Conservation (phyloP, 2,888 invertebrate genomes). For the Oscheius onirici region DNA sequence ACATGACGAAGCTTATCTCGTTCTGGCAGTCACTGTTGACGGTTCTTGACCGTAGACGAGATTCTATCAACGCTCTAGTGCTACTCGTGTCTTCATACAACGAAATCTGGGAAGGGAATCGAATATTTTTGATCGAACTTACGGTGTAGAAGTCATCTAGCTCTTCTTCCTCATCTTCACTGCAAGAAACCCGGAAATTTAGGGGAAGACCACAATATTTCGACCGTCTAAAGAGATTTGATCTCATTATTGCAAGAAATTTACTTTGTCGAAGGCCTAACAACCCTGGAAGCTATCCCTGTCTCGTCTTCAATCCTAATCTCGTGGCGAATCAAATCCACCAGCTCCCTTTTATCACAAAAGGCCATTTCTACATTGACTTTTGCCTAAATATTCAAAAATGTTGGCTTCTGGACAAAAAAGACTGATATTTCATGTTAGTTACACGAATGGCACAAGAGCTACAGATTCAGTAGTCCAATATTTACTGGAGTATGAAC, state of each 20-base stretch:
- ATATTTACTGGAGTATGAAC: background rate
- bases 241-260: background rate
- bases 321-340: constrained; percentile 51
- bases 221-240: constrained; percentile 34
- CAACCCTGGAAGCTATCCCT: constrained; percentile 39
- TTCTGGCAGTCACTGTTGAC: constrained; percentile 9
- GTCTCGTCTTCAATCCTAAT: constrained; percentile 48
- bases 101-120: constrained; percentile 39
- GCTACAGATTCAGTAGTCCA: too few species aligned
- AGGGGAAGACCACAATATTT: constrained; percentile 54
- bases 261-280: constrained; percentile 34
- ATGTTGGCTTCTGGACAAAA: too few species aligned
- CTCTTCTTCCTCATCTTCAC: constrained; percentile 35
- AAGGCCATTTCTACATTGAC: constrained; percentile 40
- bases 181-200: constrained; percentile 40
- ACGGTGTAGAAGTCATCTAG: constrained; percentile 38
- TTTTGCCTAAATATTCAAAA: too few species aligned
- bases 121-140: background rate
- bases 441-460: too few species aligned
- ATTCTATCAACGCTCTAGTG: constrained; percentile 30
- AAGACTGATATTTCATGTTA: too few species aligned
- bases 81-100: constrained; percentile 42
- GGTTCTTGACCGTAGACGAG: constrained; percentile 25
- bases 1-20: background rate
- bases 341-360: constrained; percentile 44